phyloP scores from a whole-genome alignment of 2,888 invertebrate species.

The Venusia cambrica region DNA sequence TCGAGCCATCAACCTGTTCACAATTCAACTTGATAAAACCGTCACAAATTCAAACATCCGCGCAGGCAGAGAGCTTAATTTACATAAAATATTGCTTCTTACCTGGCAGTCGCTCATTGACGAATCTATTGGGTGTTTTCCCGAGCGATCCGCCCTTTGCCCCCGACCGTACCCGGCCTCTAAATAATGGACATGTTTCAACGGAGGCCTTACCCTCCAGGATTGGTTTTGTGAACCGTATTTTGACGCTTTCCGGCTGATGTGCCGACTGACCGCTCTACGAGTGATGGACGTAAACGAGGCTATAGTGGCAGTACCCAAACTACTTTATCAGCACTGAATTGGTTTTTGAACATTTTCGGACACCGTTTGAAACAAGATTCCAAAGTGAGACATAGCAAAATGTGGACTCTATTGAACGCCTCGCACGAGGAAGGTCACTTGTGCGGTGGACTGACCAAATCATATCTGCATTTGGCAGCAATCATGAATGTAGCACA shows the following conservation, averaged over 20 bases:
- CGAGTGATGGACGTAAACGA: conserved; percentile 2
- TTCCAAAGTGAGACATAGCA: too few species aligned
- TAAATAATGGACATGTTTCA: conserved; percentile 72
- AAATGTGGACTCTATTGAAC: too few species aligned
- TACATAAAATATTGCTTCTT: conserved; percentile 64
- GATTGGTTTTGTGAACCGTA: conserved; percentile 67
- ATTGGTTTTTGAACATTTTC: too few species aligned
- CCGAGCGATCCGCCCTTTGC: conserved; percentile 54
- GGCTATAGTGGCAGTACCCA: neutral
- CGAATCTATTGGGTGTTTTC: conserved; percentile 59
- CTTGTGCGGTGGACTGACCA: too few species aligned
- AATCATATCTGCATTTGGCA: too few species aligned
- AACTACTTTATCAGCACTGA: too few species aligned
- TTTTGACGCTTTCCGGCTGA: conserved; percentile 59
- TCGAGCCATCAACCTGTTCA: too few species aligned
- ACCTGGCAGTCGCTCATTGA: conserved; percentile 54
- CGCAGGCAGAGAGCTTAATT: conserved; percentile 54
- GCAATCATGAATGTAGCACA: too few species aligned
- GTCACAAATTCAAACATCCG: conserved; percentile 50
- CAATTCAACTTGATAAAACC: conserved; percentile 41
- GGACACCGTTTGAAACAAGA: too few species aligned
- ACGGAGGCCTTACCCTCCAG: conserved; percentile 49
- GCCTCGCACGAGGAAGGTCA: too few species aligned
- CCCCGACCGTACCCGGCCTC: conserved; percentile 45
- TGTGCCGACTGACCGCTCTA: conserved; percentile 46